phyloP scores from a whole-genome alignment of 2,888 invertebrate species.

The Pristionchus japonicus region DNA sequence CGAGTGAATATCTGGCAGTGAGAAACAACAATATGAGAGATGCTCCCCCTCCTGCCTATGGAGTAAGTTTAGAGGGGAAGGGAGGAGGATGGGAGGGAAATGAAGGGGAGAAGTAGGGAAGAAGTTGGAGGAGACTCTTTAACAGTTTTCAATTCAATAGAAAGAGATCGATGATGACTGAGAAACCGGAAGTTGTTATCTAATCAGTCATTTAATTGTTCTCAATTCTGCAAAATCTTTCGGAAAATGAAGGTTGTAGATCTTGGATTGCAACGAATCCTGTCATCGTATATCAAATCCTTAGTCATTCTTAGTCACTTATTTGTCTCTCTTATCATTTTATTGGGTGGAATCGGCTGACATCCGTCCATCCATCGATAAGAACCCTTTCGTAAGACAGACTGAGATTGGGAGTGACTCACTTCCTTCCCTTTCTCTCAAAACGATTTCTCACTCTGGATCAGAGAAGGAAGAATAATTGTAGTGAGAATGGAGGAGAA shows the following conservation, averaged over 20 bases:
- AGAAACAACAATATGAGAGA: conserved; percentile 43
- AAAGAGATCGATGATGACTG: too few relatives aligned
- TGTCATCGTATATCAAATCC: background rate
- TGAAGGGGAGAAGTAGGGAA: background rate
- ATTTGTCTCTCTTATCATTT: background rate
- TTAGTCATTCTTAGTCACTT: background rate
- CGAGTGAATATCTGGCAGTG: conserved; percentile 68
- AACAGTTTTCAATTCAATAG: too few relatives aligned
- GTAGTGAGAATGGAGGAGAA: conserved; percentile 2
- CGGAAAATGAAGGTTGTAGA: background rate
- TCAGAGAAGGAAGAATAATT: background rate
- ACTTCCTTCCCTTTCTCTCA: background rate
- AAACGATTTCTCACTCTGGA: background rate
- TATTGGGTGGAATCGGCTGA: background rate
- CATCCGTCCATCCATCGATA: background rate
- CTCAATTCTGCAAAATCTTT: too few relatives aligned
- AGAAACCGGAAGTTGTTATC: too few relatives aligned
- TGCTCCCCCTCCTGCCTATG: background rate
- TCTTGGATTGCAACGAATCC: background rate
- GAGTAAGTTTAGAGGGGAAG: background rate
- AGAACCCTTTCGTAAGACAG: background rate
- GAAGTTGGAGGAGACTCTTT: background rate
- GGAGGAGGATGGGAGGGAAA: background rate
- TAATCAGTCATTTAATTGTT: too few relatives aligned
- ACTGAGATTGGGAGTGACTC: background rate